Conservation (phyloP, 2,888 invertebrate genomes). For the Azorinus chamasolen region DNA sequence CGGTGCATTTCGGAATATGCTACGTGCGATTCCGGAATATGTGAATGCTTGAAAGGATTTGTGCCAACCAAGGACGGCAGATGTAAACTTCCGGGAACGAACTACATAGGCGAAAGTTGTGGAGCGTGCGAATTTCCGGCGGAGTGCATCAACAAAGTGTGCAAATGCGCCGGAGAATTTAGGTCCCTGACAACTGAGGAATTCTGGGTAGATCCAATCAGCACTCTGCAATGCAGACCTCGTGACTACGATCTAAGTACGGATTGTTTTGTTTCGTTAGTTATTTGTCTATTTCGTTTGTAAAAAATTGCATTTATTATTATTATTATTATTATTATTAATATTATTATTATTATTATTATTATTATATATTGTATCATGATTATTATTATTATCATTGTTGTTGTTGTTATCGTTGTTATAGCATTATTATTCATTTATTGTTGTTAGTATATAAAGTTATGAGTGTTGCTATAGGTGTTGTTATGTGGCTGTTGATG, state of each 20-base stretch:
- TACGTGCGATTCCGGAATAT: constrained; percentile 57
- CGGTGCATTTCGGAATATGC: constrained; percentile 68
- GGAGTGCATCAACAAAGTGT: constrained; percentile 56
- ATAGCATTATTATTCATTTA: too few species aligned
- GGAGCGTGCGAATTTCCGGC: constrained; percentile 68
- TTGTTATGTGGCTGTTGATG: too few species aligned
- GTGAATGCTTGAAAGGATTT: constrained; percentile 61
- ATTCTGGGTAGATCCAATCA: constrained; percentile 70
- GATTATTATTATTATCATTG: too few species aligned
- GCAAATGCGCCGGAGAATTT: constrained; percentile 62
- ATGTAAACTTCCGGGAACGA: constrained; percentile 65
- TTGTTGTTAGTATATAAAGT: too few species aligned
- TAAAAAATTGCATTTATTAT: too few species aligned
- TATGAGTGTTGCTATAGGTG: too few species aligned
- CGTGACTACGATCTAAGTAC: constrained; percentile 21
- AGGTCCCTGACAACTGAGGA: constrained; percentile 66
- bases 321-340: background rate
- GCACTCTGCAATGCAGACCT: constrained; percentile 62
- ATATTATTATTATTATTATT: background rate
- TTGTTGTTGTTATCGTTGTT: too few species aligned
- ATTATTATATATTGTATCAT: too few species aligned
- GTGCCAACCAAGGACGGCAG: constrained; percentile 66
- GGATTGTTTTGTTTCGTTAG: background rate
- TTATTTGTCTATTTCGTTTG: background rate
- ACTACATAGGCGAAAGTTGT: constrained; percentile 68